Conservation (phyloP, 1,140 invertebrate species). For the Lepidurus couesii region DNA sequence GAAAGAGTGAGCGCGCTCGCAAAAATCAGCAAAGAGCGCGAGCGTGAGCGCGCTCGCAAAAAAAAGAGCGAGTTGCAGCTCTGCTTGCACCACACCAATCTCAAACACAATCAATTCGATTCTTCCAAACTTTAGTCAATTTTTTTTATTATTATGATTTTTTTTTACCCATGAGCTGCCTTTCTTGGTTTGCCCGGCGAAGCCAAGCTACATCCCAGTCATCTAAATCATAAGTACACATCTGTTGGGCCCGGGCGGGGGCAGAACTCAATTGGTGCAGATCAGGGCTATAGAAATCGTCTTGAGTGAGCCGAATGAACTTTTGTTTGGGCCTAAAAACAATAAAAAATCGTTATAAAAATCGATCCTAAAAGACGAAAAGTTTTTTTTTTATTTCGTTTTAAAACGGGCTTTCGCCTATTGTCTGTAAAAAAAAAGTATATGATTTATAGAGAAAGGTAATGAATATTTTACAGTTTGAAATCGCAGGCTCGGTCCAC, state of each 20-base stretch:
- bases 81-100: neutral
- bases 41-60: too few relatives aligned
- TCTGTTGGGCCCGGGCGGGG: conserved; percentile 77
- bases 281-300: conserved; percentile 76
- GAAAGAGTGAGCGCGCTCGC: too few relatives aligned
- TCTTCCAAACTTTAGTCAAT: neutral
- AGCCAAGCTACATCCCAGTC: conserved; percentile 89
- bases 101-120: neutral
- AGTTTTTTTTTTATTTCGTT: neutral
- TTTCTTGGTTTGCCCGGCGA: conserved; percentile 75
- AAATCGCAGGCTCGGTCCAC: conserved; percentile 61
- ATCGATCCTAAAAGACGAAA: conserved; percentile 16
- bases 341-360: conserved; percentile 31
- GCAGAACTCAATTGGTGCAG: conserved; percentile 79
- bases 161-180: conserved; percentile 54
- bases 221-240: conserved; percentile 92
- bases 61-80: too few relatives aligned
- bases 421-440: conserved; percentile 5
- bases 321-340: conserved; percentile 78
- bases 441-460: conserved; percentile 22
- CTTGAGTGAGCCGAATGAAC: conserved; percentile 81
- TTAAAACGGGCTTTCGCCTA: too few relatives aligned
- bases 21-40: too few relatives aligned
- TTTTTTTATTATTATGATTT: conserved; percentile 29
- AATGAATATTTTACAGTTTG: conserved; percentile 63